These are phyloP conservation scores for Watersipora subatra DNA, from an alignment of 1,140 invertebrate genomes.

Conservation along the genomic window DNA sequence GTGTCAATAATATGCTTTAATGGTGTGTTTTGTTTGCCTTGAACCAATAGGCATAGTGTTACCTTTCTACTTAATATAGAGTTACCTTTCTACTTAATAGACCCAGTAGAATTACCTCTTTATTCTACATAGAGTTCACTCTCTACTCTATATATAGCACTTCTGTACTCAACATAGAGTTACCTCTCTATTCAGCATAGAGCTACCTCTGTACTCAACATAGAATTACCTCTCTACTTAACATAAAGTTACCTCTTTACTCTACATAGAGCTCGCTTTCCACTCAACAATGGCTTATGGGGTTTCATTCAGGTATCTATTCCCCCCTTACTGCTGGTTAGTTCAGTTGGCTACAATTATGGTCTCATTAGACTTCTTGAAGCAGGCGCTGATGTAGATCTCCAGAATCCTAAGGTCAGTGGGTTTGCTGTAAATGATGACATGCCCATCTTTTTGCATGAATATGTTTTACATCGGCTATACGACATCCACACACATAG, in stretches of 20 bases:
- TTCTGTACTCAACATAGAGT: neutral
- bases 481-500: too few species aligned
- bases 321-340: conserved; percentile 13
- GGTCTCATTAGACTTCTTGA: conserved; percentile 12
- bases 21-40: too few species aligned
- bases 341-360: conserved; percentile 13
- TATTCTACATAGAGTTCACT: neutral
- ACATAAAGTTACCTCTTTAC: neutral
- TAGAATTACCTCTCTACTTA: neutral
- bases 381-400: conserved; percentile 11
- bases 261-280: neutral
- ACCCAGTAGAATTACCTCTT: too few species aligned
- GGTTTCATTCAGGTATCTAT: conserved; percentile 11
- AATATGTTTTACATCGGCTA: too few species aligned
- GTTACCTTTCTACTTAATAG: neutral
- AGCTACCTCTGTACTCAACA: neutral
- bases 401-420: conserved; percentile 4
- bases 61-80: neutral
- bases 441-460: too few species aligned
- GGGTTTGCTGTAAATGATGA: neutral
- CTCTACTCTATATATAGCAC: neutral
- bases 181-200: neutral
- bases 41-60: too few species aligned
- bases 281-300: neutral
- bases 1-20: too few species aligned